Evolutionary conservation across 2,113 vertebrate species (phyloP), one percentile per base, ranked within the genome.

Genomic region (Chloroceryle aenea): DNA sequence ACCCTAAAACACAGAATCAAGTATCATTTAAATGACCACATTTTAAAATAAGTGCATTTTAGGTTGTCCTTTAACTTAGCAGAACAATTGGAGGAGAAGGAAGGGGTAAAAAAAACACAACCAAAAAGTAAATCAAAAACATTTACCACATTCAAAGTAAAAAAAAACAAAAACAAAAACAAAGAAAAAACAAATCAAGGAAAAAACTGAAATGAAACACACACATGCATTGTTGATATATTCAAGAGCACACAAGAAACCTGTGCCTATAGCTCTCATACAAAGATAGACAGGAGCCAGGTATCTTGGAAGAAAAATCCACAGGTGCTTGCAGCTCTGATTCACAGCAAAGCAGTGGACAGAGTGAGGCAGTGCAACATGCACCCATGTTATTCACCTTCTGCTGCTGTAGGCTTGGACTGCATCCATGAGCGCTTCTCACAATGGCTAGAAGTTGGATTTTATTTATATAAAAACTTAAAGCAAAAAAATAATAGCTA

Each of bases 391-490:
- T 7, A 3, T 42, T 63, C 82, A 68, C 42, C 10, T 81, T 62
- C 58, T 52, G 32, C 5, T 29, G n/a, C n/a, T 0, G 0, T 7
- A 75, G 42, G 6, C 14, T 38, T 53, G 16, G 42, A 52, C 62
- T 32, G 59, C 4, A 2, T 36, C 50, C 30, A 22, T 7, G 27
- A 83, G 36, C 26, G 56, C 22, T 15, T 22, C 59, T 58, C 30
- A 38, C 22, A 38, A 55, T 7, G 6, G 38, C n/a, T 52, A 53
- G n/a, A 78, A 66, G 17, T 13, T 48, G 16, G 30, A 43, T 32
- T 87, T 87, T 79, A 9, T 48, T 87, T 75, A 40, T n/a, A 22
- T 74, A 79, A 64, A 61, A 19, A 30, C 12, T 59, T 25, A 50
- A 47, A 45, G 7, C 4, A 10, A 20, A 50, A 23, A 50, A 29